Base-by-base conservation (phyloP, 2,113 vertebrate genomes). In the Nymphicus hollandicus region DNA sequence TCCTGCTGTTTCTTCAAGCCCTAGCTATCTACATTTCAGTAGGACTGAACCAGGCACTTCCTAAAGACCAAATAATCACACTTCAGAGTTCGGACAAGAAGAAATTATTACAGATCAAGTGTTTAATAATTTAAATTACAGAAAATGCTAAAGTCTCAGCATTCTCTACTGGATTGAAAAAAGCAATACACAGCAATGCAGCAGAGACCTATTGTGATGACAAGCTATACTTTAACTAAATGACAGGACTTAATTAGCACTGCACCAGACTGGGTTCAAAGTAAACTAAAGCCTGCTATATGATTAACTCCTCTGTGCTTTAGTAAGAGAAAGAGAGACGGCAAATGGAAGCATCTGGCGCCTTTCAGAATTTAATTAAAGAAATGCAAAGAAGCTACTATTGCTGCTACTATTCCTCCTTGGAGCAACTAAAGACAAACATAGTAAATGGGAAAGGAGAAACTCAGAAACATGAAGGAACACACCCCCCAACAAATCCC, bases 301-400 rank as follows among this genome's bases (percentile, higher is more conserved):
- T 79, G 56, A 95, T 91, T 94, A 95, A 86, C 47, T 89, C 72
- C 69, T 93, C 81, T 81, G 80, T 78, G 82, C 88, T 88, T 77
- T 60, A 33, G 50, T 50, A 88, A 84, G 72, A 88, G 65, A 84
- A 94, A 79, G 15, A 27, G 56, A 93, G 55, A 81, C 46, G 81
- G 76, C 71, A 88, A 89, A 86, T 66, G 41, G 69, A 92, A 96
- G 69, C 86, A 95, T 84, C 88, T 97, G 96, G 49, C 0, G 10
- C 61, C 86, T 96, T 84, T 86, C 65, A 94, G 76, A 93, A 86
- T 81, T 92, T 96, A 96, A 96, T 96, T 96, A 96, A 93, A 91
- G 76, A 74, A 86, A 86, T 81, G 76, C 80, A 92, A 81, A 94
- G 82, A 91, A 86, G 82, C 66, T 91, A 79, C 90, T 90, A 50